A percentile compares a stretch with the other conserved stretches of the same genome.
These are phyloP conservation scores for Psettodes erumei DNA, from an alignment of 2,113 vertebrate species.

Conservation along the genomic window DNA sequence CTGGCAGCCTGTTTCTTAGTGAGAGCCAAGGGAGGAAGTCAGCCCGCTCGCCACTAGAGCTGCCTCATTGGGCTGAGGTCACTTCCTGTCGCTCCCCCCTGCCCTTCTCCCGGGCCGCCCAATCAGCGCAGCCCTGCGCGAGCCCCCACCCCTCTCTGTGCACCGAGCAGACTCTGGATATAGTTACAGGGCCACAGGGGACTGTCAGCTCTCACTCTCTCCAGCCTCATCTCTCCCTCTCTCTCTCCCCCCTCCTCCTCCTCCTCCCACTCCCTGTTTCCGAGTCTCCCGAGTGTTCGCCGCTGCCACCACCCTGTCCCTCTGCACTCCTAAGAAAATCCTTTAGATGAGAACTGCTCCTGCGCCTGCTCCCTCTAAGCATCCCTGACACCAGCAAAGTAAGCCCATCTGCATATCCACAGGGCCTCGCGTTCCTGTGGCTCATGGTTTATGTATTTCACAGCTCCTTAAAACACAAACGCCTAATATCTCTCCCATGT, in stretches of 20 bases:
- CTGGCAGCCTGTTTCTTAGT: slow-evolving; percentile 94
- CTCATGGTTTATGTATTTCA: slow-evolving; percentile 99
- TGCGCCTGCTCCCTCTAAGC: slow-evolving; percentile 80
- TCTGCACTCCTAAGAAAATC: slow-evolving; percentile 77
- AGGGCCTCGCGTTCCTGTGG: slow-evolving; percentile 95
- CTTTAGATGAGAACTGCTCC: slow-evolving; percentile 81
- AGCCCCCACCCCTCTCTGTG: slow-evolving; percentile 86
- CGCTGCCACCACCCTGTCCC: slow-evolving; percentile 77
- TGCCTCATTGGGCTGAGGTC: slow-evolving; percentile 95
- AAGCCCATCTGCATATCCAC: slow-evolving; percentile 99
- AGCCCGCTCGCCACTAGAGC: slow-evolving; percentile 91
- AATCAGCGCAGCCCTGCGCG: slow-evolving; percentile 90
- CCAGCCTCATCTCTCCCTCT: slow-evolving; percentile 60
- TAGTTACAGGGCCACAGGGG: slow-evolving; percentile 96
- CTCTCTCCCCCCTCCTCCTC: slow-evolving; percentile 74
- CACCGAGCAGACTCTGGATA: slow-evolving; percentile 94
- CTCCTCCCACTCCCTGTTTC: slow-evolving; percentile 86
- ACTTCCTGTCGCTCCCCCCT: slow-evolving; percentile 94
- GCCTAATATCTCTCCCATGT: slow-evolving; percentile 83
- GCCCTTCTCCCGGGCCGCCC: slow-evolving; percentile 92
- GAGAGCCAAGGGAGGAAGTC: slow-evolving; percentile 95
- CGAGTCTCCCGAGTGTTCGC: slow-evolving; percentile 70
- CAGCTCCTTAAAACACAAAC: slow-evolving; percentile 97
- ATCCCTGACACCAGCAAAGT: slow-evolving; percentile 95
- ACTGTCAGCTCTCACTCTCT: slow-evolving; percentile 89